Evolutionary conservation across 1,140 invertebrate species (phyloP).

Genomic region (Nasonia longicornis): DNA sequence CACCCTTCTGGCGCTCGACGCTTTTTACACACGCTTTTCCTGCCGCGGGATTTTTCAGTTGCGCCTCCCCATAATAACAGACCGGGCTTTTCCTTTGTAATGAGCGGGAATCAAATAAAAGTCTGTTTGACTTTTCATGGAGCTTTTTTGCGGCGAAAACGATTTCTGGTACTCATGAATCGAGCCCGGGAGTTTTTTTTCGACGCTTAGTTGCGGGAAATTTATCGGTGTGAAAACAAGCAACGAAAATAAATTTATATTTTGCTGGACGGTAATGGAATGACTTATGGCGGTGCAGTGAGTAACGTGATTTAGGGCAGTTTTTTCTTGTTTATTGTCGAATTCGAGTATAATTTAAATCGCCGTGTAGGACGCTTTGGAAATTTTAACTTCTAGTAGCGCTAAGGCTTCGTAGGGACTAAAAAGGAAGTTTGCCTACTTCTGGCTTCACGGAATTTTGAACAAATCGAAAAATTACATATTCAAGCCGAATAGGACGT

Average conservation of each 20-base stretch:
- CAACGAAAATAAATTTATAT: constrained; percentile 7
- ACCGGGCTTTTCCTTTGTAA: neutral
- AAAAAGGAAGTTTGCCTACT: neutral
- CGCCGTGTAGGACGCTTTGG: no score
- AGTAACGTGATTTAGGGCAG: neutral
- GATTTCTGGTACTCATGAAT: constrained; percentile 2
- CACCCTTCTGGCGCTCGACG: neutral
- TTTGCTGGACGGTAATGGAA: neutral
- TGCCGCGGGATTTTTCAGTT: constrained; percentile 9
- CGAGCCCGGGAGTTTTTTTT: neutral
- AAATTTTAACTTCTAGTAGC: no score
- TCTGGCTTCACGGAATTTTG: no score
- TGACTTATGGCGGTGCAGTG: neutral
- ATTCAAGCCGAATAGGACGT: no score
- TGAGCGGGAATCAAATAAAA: constrained; percentile 8
- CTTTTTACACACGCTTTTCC: constrained; percentile 13
- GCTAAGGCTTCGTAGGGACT: no score
- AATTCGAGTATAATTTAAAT: neutral
- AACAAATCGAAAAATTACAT: no score
- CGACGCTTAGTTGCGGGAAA: neutral
- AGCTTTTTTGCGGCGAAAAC: constrained; percentile 16
- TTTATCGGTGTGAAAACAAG: constrained; percentile 2
- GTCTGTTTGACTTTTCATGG: constrained; percentile 33
- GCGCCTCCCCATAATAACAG: constrained; percentile 6
- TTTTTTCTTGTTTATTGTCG: neutral